phyloP scores from a whole-genome alignment of 2,113 vertebrate species.

The Empidonax traillii region DNA sequence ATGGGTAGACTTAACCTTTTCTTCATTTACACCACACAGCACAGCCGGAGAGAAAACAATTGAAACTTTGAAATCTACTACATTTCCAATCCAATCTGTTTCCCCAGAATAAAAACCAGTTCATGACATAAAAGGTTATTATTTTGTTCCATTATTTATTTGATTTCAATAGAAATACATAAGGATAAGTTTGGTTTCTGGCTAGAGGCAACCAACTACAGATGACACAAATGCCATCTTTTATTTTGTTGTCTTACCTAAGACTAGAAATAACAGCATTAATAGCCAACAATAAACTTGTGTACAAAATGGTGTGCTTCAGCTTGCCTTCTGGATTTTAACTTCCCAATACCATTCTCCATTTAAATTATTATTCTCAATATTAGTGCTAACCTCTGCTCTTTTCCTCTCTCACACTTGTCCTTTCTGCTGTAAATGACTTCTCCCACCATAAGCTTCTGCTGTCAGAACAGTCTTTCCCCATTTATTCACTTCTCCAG shows the following conservation, averaged over 20 bases:
- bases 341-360: not conserved
- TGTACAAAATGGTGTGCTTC: not conserved
- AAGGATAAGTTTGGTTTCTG: not conserved
- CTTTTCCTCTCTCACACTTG: not conserved
- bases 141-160: not conserved
- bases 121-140: not conserved
- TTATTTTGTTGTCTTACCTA: not conserved
- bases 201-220: not conserved
- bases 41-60: constrained; percentile 2
- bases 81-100: constrained; percentile 20
- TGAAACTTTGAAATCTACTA: constrained; percentile 2
- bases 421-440: not conserved
- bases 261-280: not conserved
- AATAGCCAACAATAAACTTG: not conserved
- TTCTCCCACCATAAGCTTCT: not conserved
- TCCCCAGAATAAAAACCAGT: not conserved
- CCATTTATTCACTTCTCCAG: not conserved
- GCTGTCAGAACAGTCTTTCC: not conserved
- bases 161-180: not conserved
- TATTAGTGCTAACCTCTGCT: not conserved
- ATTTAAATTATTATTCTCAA: not conserved
- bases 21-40: constrained; percentile 26
- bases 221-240: not conserved
- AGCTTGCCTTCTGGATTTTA: not conserved
- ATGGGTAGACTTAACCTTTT: constrained; percentile 57